Evolutionary conservation across 1,140 invertebrate genomes (phyloP).

Genomic region (Stegodyphus dumicola): DNA sequence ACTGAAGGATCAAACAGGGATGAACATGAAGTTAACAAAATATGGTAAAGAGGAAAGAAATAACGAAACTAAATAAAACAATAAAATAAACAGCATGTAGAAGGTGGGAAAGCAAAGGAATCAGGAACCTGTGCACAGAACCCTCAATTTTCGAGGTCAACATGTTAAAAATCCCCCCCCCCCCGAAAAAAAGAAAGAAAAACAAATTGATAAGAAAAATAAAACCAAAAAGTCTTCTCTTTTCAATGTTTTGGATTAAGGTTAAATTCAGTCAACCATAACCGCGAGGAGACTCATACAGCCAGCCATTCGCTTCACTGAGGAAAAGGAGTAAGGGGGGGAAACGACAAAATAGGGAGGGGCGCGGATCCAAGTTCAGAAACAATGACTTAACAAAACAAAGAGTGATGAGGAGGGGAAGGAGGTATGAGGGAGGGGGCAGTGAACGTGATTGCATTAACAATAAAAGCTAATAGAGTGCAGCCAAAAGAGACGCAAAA

Average conservation of each 20-base stretch:
- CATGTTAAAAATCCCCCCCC: slow-evolving; percentile 15
- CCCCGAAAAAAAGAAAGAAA: neutral
- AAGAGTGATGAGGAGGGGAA: neutral
- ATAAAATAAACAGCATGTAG: too few species aligned
- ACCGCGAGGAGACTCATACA: neutral
- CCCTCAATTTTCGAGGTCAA: slow-evolving; percentile 39
- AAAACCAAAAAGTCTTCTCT: slow-evolving; percentile 6
- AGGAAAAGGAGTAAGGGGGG: neutral
- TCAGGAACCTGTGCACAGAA: slow-evolving; percentile 1
- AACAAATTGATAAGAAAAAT: slow-evolving; percentile 4
- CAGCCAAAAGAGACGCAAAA: neutral
- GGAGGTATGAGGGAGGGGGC: neutral
- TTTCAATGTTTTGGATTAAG: slow-evolving; percentile 33
- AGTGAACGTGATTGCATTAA: slow-evolving; percentile 18
- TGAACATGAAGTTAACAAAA: too few species aligned
- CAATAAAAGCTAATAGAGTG: slow-evolving; percentile 22
- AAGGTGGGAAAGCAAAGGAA: neutral
- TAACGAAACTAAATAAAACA: too few species aligned
- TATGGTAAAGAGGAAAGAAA: too few species aligned
- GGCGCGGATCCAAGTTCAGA: neutral
- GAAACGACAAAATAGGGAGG: slow-evolving; percentile 11
- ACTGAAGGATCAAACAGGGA: too few species aligned
- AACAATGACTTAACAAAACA: neutral
- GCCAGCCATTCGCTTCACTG: neutral
- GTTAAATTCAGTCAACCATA: slow-evolving; percentile 26